Conservation (phyloP, 2,888 invertebrate species). For the Pycnomerus fuliginosus region DNA sequence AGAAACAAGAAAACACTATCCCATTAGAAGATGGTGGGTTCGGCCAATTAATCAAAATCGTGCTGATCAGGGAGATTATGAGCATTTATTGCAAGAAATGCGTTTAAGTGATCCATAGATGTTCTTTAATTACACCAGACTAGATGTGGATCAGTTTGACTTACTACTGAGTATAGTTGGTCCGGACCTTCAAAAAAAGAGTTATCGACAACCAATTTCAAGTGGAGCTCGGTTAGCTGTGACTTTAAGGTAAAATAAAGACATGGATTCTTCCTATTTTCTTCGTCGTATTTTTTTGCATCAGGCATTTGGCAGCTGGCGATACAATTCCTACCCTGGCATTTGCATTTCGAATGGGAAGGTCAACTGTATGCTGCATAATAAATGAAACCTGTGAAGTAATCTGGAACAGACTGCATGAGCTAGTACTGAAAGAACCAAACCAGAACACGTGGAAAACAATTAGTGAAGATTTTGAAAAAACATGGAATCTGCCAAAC, state of each 20-base stretch:
- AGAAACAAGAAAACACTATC: too few relatives aligned
- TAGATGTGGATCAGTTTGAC: constrained; percentile 22
- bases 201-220: constrained; percentile 22
- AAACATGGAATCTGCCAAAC: background rate
- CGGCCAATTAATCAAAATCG: too few relatives aligned
- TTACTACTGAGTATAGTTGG: constrained; percentile 24
- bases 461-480: background rate
- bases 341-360: background rate
- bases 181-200: constrained; percentile 21
- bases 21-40: too few relatives aligned
- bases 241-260: background rate
- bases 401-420: background rate
- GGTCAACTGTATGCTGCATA: background rate
- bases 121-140: constrained; percentile 30
- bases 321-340: too few relatives aligned
- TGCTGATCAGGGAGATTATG: too few relatives aligned
- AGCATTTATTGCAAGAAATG: too few relatives aligned
- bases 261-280: too few relatives aligned
- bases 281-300: too few relatives aligned
- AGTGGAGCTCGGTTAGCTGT: background rate
- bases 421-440: background rate
- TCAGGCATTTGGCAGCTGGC: too few relatives aligned
- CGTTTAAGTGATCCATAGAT: constrained; percentile 25
- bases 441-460: background rate
- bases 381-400: background rate